phyloP scores from a whole-genome alignment of 2,797 vertebrate species.

The Mareca penelope region DNA sequence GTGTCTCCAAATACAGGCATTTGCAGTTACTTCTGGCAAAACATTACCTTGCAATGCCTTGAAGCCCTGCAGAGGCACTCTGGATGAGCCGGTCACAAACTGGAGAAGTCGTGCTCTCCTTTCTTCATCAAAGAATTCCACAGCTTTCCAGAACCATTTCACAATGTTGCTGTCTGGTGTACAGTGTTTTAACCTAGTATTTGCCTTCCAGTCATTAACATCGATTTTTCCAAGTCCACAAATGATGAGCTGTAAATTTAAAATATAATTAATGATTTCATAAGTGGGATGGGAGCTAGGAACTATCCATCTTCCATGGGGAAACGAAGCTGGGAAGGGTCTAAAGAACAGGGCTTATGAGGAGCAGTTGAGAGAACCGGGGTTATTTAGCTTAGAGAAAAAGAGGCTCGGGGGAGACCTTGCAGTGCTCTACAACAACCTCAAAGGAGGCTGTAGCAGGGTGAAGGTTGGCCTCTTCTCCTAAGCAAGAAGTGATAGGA shows the following conservation, averaged over 20 bases:
- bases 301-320: too few species aligned
- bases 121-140: constrained; percentile 97
- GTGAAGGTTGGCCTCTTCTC: too few species aligned
- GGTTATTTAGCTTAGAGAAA: too few species aligned
- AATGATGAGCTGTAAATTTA: constrained; percentile 87
- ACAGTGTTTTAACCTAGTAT: constrained; percentile 98
- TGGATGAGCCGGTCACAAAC: constrained; percentile 96
- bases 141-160: constrained; percentile 98
- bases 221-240: constrained; percentile 98
- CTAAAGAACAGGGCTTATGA: too few species aligned
- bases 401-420: too few species aligned
- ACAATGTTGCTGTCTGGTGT: constrained; percentile 94
- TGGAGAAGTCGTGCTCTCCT: constrained; percentile 92
- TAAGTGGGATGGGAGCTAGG: too few species aligned
- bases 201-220: constrained; percentile 96
- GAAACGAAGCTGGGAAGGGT: too few species aligned
- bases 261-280: background rate
- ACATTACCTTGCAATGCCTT: constrained; percentile 95
- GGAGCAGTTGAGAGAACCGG: too few species aligned
- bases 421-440: too few species aligned
- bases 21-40: too few species aligned
- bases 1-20: background rate
- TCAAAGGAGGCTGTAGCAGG: too few species aligned
- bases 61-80: constrained; percentile 97
- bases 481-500: too few species aligned